Evolutionary conservation across 1,140 invertebrate species (phyloP).

Genomic region (Eupeodes corollae): DNA sequence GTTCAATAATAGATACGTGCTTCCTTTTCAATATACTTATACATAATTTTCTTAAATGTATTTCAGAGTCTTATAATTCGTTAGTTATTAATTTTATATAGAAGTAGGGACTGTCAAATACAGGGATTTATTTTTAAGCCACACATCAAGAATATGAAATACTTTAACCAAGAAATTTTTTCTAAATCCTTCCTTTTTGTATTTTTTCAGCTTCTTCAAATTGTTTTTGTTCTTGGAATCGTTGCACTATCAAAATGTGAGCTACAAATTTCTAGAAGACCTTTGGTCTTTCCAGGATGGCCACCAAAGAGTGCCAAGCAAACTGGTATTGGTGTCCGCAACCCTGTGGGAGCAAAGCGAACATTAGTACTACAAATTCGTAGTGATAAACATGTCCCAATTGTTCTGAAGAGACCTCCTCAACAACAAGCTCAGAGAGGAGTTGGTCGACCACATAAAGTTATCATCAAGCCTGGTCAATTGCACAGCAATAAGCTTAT

Average conservation of each 20-base stretch:
- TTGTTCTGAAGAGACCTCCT: slow-evolving; percentile 26
- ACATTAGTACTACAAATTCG: slow-evolving; percentile 32
- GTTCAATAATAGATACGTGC: no score
- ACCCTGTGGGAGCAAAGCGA: slow-evolving; percentile 15
- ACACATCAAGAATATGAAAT: no score
- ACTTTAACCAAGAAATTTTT: no score
- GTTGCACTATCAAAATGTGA: slow-evolving; percentile 15
- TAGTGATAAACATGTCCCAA: slow-evolving; percentile 29
- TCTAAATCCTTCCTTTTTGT: no score
- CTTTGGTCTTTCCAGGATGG: slow-evolving; percentile 22
- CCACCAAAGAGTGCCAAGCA: slow-evolving; percentile 24
- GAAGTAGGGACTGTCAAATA: no score
- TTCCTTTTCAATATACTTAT: no score
- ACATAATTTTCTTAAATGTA: no score
- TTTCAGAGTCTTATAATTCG: no score
- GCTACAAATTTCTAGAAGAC: slow-evolving; percentile 14
- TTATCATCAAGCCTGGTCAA: slow-evolving; percentile 10
- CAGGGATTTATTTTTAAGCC: no score
- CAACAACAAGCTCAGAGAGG: slow-evolving; percentile 10
- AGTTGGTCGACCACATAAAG: slow-evolving; percentile 12
- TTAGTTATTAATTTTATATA: no score
- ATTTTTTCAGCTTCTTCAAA: slow-evolving; percentile 6
- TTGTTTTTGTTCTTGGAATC: slow-evolving; percentile 10
- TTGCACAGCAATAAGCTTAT: no score
- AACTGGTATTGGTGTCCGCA: slow-evolving; percentile 6